Base-by-base conservation (phyloP, 2,888 invertebrate species). In the Allolobophora icterica region DNA sequence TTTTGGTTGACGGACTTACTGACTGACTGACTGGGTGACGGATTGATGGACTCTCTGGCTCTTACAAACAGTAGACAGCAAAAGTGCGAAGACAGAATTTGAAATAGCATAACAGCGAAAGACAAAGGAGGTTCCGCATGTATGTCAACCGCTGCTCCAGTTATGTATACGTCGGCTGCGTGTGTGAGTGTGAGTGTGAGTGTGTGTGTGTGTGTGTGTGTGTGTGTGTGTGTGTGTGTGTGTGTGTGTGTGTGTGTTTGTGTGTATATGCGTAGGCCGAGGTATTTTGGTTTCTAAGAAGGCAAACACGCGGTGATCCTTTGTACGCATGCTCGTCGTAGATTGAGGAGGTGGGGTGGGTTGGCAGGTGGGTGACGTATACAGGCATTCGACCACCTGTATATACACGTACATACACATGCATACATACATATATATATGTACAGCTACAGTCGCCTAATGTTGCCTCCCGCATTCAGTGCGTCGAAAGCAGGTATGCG, bases 271-370 rank as follows among this genome's bases (percentile, higher is more conserved):
- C 13, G 71, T 71, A n/a, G 71, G 71, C 17, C 8, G 71, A 30
- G 71, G 71, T 71, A 71, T n/a, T n/a, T 71, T 71, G n/a, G 71
- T 30, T 71, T 71, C 71, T 71, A 71, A 71, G 71, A 71, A 71
- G 71, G 71, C 71, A 71, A 71, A 30, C 52, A 52, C 11, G 71
- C 8, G 0, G 17, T 30, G n/a, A 71, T 71, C 71, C 8, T 71
- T 71, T 71, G 71, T 71, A 71, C 2, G 13, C n/a, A 11, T n/a
- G n/a, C n/a, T n/a, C 11, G 71, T n/a, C 71, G n/a, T 71, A n/a
- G 52, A 42, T 30, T n/a, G 71, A n/a, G 71, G 21, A 3, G 52
- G 1, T 13, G 71, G n/a, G n/a, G 71, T 8, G n/a, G 17, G 30
- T 71, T 71, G 71, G 71, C 71, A 71, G 71, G 71, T 71, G 71